Conservation (phyloP, 2,797 vertebrate species). For the Gallinago solitaria region DNA sequence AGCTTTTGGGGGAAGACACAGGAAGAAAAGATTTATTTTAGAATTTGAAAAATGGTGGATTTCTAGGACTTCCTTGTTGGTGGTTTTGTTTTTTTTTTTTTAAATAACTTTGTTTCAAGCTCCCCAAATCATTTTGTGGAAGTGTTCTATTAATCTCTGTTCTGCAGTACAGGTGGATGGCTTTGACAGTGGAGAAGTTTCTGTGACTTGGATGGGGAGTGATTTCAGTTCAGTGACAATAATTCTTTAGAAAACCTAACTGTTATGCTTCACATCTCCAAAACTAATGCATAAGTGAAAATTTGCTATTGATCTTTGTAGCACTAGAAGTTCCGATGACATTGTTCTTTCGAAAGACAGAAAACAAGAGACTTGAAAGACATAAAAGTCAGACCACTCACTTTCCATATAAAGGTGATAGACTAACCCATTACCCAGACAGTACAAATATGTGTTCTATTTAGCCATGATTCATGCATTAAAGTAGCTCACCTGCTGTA, state of each 20-base stretch:
- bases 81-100: background rate
- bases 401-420: background rate
- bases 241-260: background rate
- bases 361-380: background rate
- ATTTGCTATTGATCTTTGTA: background rate
- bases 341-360: background rate
- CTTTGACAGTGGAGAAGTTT: background rate
- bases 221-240: background rate
- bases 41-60: background rate
- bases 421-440: background rate
- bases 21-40: background rate
- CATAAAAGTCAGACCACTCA: background rate
- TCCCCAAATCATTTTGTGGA: background rate
- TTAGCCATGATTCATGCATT: background rate
- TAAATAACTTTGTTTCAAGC: background rate
- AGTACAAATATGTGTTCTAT: background rate
- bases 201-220: background rate
- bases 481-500: background rate
- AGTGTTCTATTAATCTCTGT: background rate
- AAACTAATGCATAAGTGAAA: background rate
- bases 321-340: background rate
- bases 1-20: background rate
- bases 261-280: background rate
- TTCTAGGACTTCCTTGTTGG: background rate
- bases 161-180: background rate